phyloP scores from a whole-genome alignment of 2,797 vertebrate species.

The Propithecus perrieri region DNA sequence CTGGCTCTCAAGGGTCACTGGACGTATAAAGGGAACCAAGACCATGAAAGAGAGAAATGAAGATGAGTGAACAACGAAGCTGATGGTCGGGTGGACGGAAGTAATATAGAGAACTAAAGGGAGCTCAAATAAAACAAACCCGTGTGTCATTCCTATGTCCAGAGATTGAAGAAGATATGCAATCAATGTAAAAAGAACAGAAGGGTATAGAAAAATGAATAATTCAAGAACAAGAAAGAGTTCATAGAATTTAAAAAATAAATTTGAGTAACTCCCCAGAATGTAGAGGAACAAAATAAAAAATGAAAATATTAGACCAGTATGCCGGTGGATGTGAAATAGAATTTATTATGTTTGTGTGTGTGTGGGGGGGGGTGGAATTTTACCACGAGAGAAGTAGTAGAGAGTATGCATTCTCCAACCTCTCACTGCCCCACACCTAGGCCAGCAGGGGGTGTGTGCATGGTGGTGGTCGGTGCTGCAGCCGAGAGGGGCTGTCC shows the following conservation, averaged over 20 bases:
- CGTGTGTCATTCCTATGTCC: background rate
- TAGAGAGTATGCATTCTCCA: rapidly evolving
- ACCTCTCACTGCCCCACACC: rapidly evolving
- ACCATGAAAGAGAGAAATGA: background rate
- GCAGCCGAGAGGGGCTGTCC: rapidly evolving
- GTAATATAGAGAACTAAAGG: background rate
- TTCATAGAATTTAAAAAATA: background rate
- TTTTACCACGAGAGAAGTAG: rapidly evolving
- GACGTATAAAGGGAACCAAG: background rate
- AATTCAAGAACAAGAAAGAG: background rate
- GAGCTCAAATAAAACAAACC: background rate
- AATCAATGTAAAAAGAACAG: background rate
- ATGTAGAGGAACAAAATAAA: background rate
- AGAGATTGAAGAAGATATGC: background rate
- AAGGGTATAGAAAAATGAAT: background rate
- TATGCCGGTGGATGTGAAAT: too few relatives aligned
- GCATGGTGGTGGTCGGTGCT: too few relatives aligned
- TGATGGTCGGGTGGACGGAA: background rate
- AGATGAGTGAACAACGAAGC: background rate
- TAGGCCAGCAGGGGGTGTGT: rapidly evolving
- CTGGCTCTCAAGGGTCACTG: background rate
- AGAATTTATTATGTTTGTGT: background rate
- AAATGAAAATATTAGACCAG: background rate
- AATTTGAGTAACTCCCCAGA: background rate
- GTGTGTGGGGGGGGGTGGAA: background rate